Conservation (phyloP, 2,113 vertebrate genomes). For the Apistogramma diplotaenia region DNA sequence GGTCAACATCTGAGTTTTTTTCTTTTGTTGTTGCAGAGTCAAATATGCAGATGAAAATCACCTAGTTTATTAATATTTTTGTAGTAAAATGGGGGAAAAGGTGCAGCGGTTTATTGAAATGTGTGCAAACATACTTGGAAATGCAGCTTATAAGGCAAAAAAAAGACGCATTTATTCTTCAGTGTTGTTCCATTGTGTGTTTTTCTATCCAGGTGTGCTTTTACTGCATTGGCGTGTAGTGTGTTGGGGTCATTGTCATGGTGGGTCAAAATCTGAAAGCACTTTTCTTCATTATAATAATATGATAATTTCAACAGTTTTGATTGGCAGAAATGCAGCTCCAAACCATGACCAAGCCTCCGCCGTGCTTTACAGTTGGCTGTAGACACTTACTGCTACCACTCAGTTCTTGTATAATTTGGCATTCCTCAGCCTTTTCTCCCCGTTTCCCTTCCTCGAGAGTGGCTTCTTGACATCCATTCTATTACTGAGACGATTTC, state of each 20-base stretch:
- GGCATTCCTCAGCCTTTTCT: not conserved
- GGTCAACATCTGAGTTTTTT: not conserved
- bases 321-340: not conserved
- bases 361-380: not conserved
- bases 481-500: not conserved
- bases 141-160: not conserved
- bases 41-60: not conserved
- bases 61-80: no score
- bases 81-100: no score
- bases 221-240: not conserved
- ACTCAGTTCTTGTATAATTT: not conserved
- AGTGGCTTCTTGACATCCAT: not conserved
- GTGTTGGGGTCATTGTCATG: not conserved
- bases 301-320: not conserved
- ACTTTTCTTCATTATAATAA: no score
- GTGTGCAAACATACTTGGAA: no score
- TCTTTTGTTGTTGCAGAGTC: not conserved
- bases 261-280: no score
- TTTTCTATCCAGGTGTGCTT: not conserved
- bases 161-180: not conserved
- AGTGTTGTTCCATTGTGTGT: not conserved
- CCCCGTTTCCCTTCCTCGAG: not conserved
- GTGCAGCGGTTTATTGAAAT: no score
- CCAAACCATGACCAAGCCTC: no score
- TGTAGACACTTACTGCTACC: not conserved